Evolutionary conservation across 1,140 invertebrate genomes (phyloP).

Genomic region (Rhynchophorus ferrugineus): DNA sequence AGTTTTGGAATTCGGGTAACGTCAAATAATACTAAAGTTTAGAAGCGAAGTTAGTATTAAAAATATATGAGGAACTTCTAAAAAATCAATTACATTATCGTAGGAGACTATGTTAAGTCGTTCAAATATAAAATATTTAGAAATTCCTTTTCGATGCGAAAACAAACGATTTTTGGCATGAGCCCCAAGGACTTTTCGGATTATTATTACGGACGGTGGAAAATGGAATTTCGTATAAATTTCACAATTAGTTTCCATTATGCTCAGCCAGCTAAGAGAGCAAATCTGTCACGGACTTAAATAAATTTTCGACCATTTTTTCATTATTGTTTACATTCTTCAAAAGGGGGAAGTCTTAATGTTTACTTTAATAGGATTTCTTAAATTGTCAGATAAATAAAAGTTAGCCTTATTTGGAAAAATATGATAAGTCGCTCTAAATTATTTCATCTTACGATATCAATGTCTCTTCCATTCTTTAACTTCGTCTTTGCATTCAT

Average conservation of each 20-base stretch:
- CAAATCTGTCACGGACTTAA: background rate
- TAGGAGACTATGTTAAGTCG: background rate
- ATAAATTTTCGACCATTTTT: conserved; percentile 3
- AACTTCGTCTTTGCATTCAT: no score
- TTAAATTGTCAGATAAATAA: no score
- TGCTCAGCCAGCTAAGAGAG: conserved; percentile 1
- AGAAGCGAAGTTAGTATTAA: no score
- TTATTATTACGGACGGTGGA: conserved; percentile 4
- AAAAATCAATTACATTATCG: background rate
- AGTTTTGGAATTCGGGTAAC: no score
- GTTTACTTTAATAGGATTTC: no score
- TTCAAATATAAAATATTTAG: background rate
- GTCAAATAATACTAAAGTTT: no score
- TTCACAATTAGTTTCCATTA: conserved; percentile 6
- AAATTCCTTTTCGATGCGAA: conserved; percentile 1
- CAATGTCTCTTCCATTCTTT: no score
- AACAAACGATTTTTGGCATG: conserved; percentile 4
- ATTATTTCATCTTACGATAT: no score
- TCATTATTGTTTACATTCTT: background rate
- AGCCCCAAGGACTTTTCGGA: conserved; percentile 4
- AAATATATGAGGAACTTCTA: no score
- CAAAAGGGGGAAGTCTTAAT: background rate
- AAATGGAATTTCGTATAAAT: conserved; percentile 6
- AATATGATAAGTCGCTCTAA: no score
- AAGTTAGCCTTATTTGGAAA: no score